Percentiles rank a stretch among this genome's conserved stretches.
phyloP scores from a whole-genome alignment of 2,888 invertebrate species.

The Chrysolina haemoptera region DNA sequence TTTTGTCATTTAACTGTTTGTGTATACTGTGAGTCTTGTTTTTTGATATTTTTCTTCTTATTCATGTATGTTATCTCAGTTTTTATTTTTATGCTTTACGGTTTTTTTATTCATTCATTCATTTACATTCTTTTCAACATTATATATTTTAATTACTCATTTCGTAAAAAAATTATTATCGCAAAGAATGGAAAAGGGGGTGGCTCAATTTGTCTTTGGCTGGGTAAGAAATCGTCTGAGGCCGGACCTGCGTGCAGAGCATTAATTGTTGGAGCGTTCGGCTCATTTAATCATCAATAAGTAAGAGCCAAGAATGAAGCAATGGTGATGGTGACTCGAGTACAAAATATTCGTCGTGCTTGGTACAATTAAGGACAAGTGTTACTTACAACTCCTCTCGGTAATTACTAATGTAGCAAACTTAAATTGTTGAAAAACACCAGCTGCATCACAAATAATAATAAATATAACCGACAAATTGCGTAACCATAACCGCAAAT shows the following conservation, averaged over 20 bases:
- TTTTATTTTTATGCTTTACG: too few relatives aligned
- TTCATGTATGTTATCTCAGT: too few relatives aligned
- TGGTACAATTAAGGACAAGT: conserved; percentile 69
- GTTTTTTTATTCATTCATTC: too few relatives aligned
- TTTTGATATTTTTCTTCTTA: too few relatives aligned
- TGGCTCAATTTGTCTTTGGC: too few relatives aligned
- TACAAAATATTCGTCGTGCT: conserved; percentile 60
- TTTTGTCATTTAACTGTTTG: too few relatives aligned
- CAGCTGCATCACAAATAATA: conserved; percentile 69
- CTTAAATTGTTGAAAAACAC: conserved; percentile 70
- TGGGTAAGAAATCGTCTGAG: background rate
- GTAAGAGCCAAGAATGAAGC: conserved; percentile 49
- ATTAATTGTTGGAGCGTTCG: conserved; percentile 46
- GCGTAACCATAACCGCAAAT: conserved; percentile 50
- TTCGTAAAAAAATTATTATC: too few relatives aligned
- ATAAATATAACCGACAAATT: conserved; percentile 66
- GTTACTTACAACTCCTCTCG: conserved; percentile 67
- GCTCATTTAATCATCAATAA: conserved; percentile 49
- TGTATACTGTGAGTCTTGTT: too few relatives aligned
- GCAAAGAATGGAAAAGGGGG: too few relatives aligned
- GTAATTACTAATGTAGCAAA: conserved; percentile 69
- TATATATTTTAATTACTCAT: too few relatives aligned
- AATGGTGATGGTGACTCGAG: conserved; percentile 58
- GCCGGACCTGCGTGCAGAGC: conserved; percentile 31
- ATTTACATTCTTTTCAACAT: too few relatives aligned